phyloP scores from a whole-genome alignment of 2,797 vertebrate species.

The Corythornis leucogaster region DNA sequence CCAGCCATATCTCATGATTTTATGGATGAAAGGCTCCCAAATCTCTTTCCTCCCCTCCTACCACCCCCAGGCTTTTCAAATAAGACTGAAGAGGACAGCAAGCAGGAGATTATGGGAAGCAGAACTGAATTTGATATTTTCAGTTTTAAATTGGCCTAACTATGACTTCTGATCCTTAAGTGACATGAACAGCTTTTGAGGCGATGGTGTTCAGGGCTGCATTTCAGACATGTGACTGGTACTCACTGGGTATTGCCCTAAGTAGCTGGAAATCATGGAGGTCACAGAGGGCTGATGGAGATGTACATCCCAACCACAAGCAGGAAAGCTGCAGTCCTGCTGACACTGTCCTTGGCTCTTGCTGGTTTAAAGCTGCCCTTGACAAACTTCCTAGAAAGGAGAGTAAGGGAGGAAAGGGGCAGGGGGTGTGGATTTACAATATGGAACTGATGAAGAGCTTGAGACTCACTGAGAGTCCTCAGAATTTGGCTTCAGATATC shows the following conservation, averaged over 20 bases:
- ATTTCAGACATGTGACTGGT: background rate
- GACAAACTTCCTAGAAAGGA: background rate
- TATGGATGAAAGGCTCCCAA: slow-evolving; percentile 69
- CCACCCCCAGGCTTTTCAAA: slow-evolving; percentile 70
- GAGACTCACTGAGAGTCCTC: background rate
- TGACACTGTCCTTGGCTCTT: background rate
- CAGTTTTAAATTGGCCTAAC: slow-evolving; percentile 47
- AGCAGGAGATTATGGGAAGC: slow-evolving; percentile 67
- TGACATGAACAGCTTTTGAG: background rate
- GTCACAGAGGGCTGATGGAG: background rate
- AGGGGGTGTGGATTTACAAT: rapidly evolving
- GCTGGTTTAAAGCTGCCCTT: background rate
- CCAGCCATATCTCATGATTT: slow-evolving; percentile 70
- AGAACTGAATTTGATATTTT: slow-evolving; percentile 67
- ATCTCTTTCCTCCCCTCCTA: slow-evolving; percentile 55
- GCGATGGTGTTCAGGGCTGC: background rate
- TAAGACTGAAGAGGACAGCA: slow-evolving; percentile 69
- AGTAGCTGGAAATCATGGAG: background rate
- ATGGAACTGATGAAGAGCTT: background rate
- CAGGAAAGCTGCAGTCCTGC: background rate
- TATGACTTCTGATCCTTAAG: slow-evolving; percentile 18
- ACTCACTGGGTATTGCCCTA: rapidly evolving
- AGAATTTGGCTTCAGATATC: background rate
- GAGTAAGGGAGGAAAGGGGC: background rate
- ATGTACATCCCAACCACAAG: rapidly evolving